Conservation (phyloP, 2,113 vertebrate species). For the Oceanites oceanicus region DNA sequence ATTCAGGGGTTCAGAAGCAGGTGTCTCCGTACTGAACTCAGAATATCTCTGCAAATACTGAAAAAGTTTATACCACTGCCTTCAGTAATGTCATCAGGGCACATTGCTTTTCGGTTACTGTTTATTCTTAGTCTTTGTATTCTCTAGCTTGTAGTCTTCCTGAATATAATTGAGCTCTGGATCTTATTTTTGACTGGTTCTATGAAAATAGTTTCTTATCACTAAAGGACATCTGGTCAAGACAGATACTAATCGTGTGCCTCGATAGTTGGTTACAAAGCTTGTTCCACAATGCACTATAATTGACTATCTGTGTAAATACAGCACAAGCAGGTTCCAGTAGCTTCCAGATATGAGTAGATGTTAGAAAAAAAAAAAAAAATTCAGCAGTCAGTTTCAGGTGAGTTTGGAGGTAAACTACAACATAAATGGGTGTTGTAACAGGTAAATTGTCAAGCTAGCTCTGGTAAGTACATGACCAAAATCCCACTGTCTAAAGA, state of each 20-base stretch:
- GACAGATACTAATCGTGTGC: neutral
- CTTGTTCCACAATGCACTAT: neutral
- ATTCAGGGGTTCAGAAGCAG: neutral
- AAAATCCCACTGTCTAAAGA: neutral
- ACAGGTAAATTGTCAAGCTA: neutral
- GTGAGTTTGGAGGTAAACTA: neutral
- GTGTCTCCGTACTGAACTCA: neutral
- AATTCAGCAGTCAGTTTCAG: neutral
- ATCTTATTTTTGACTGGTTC: neutral
- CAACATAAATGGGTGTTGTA: neutral
- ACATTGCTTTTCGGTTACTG: neutral
- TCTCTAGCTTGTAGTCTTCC: neutral
- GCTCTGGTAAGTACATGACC: neutral
- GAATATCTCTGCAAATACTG: neutral
- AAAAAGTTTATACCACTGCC: neutral
- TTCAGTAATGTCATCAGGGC: neutral
- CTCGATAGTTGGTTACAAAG: neutral
- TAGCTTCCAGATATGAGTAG: neutral
- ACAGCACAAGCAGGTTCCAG: neutral
- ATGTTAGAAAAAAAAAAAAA: neutral
- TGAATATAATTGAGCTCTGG: neutral
- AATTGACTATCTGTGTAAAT: neutral
- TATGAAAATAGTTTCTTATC: neutral
- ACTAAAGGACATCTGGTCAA: neutral
- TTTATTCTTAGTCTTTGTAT: neutral